Percentiles rank a stretch among this genome's conserved stretches.
phyloP scores from a whole-genome alignment of 1,140 invertebrate species.

The Spodoptera litura region DNA sequence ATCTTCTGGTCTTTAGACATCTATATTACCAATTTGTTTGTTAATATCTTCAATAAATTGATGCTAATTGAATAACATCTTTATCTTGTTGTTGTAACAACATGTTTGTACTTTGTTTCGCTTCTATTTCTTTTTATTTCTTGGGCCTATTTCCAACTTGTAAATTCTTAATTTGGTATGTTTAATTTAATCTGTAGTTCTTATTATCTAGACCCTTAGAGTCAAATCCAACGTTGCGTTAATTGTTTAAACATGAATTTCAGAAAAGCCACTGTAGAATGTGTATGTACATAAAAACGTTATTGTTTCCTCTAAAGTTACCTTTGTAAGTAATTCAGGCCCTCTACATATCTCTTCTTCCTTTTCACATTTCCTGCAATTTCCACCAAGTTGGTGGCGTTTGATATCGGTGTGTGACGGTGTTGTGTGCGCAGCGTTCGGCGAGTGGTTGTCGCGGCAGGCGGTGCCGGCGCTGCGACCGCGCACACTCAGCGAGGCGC shows the following conservation, averaged over 20 bases:
- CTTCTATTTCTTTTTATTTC: constrained; percentile 1
- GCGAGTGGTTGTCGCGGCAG: constrained; percentile 81
- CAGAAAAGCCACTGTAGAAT: too few species aligned
- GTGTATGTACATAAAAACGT: too few species aligned
- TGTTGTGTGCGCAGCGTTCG: constrained; percentile 74
- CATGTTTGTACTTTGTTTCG: background rate
- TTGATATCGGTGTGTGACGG: constrained; percentile 49
- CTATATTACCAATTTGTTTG: too few species aligned
- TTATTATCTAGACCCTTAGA: too few species aligned
- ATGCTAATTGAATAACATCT: background rate
- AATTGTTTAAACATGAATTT: too few species aligned
- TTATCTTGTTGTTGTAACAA: background rate
- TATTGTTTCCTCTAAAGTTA: too few species aligned
- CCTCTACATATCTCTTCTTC: constrained; percentile 7
- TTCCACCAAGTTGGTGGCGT: constrained; percentile 3
- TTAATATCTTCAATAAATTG: too few species aligned
- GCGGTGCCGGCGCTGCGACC: constrained; percentile 73
- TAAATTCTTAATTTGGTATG: too few species aligned
- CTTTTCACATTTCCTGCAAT: constrained; percentile 17
- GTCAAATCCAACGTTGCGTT: too few species aligned
- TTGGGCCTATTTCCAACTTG: background rate
- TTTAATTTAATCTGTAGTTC: too few species aligned
- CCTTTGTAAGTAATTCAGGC: background rate
- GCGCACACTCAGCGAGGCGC: constrained; percentile 68
- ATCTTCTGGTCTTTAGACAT: too few species aligned